Percentiles rank a stretch among this genome's conserved stretches.
These are phyloP conservation scores for Noctua comes DNA, from an alignment of 2,888 invertebrate species.

Conservation along the genomic window DNA sequence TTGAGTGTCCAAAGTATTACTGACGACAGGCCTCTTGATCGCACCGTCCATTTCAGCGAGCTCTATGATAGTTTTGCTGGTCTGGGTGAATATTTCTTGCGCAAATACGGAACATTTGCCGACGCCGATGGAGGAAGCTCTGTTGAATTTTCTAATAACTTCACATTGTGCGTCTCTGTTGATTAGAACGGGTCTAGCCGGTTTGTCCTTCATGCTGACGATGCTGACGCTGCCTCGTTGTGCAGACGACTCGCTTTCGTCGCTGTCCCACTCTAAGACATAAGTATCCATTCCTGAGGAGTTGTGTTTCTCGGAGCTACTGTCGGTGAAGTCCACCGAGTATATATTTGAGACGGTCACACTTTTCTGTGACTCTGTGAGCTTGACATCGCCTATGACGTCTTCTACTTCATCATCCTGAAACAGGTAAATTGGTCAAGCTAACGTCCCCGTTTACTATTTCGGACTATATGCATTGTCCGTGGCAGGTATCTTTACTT, in stretches of 20 bases:
- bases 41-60: conserved; percentile 81
- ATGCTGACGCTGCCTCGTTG: conserved; percentile 69
- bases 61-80: conserved; percentile 90
- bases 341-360: conserved; percentile 82
- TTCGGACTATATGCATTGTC: neutral
- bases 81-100: conserved; percentile 89
- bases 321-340: conserved; percentile 84
- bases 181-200: conserved; percentile 42
- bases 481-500: neutral
- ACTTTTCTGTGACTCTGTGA: conserved; percentile 86
- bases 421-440: conserved; percentile 30
- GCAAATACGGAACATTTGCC: conserved; percentile 72
- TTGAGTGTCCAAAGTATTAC: conserved; percentile 82
- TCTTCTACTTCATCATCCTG: conserved; percentile 86
- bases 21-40: conserved; percentile 56
- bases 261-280: conserved; percentile 81
- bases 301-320: conserved; percentile 82
- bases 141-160: conserved; percentile 55
- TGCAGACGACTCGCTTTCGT: conserved; percentile 78
- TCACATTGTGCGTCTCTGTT: conserved; percentile 65
- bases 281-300: conserved; percentile 86
- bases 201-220: conserved; percentile 66
- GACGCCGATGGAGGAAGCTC: conserved; percentile 65
- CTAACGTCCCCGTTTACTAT: neutral
- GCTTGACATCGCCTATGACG: conserved; percentile 79